These are phyloP conservation scores for Drosophila simulans DNA, from an alignment of 1,140 invertebrate species.

Conservation along the genomic window DNA sequence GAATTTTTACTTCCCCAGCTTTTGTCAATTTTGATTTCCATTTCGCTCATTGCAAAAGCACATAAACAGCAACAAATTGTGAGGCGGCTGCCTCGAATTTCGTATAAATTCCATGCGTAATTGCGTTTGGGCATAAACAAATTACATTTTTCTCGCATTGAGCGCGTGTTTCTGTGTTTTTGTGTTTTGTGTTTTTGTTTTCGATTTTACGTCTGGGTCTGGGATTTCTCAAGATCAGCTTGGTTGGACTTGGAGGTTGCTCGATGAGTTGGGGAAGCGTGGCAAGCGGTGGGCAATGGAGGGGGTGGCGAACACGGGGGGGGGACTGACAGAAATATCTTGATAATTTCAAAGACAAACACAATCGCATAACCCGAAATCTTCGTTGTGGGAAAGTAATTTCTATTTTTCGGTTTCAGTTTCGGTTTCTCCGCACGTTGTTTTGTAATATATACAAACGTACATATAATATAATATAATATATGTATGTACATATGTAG, in stretches of 20 bases:
- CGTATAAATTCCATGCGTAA: constrained; percentile 16
- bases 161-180: constrained; percentile 27
- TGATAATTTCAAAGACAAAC: constrained; percentile 35
- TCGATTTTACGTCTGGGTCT: constrained; percentile 22
- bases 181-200: constrained; percentile 25
- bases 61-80: constrained; percentile 20
- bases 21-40: constrained; percentile 52
- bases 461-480: neutral
- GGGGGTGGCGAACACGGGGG: too few species aligned
- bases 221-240: constrained; percentile 50
- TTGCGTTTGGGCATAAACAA: constrained; percentile 57
- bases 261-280: neutral
- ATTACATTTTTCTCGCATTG: constrained; percentile 66
- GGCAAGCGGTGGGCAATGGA: neutral
- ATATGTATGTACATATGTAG: too few species aligned
- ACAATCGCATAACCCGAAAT: constrained; percentile 34
- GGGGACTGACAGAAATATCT: constrained; percentile 15
- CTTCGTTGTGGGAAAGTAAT: constrained; percentile 40
- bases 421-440: constrained; percentile 9
- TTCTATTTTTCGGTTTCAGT: constrained; percentile 20
- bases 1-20: constrained; percentile 4
- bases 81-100: constrained; percentile 10
- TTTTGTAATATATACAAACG: neutral
- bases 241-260: constrained; percentile 22
- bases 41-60: constrained; percentile 33